phyloP scores from a whole-genome alignment of 2,888 invertebrate species.

The Stenodera caucasica region DNA sequence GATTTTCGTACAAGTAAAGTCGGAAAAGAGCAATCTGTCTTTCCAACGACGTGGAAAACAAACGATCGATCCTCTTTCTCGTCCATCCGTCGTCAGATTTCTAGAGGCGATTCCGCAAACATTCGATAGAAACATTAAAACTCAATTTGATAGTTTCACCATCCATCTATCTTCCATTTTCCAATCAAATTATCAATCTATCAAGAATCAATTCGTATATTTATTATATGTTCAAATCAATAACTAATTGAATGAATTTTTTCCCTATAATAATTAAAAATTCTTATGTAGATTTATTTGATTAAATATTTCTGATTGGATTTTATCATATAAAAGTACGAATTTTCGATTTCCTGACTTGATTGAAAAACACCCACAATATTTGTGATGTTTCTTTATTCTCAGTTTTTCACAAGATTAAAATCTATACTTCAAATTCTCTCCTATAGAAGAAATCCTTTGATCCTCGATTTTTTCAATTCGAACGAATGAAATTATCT shows the following conservation, averaged over 20 bases:
- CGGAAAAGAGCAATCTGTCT: conserved; percentile 27
- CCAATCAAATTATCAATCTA: conserved; percentile 7
- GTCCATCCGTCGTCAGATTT: not conserved
- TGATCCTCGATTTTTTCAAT: too few relatives aligned
- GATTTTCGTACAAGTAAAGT: conserved; percentile 26
- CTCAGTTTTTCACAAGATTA: too few relatives aligned
- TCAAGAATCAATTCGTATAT: not conserved
- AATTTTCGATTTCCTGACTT: too few relatives aligned
- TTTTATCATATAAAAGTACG: too few relatives aligned
- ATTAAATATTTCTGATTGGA: too few relatives aligned
- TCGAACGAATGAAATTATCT: too few relatives aligned
- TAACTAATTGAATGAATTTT: not conserved
- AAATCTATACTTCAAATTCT: too few relatives aligned
- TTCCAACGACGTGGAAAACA: conserved; percentile 26
- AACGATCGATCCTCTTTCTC: conserved; percentile 19
- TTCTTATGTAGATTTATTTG: too few relatives aligned
- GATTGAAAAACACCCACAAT: too few relatives aligned
- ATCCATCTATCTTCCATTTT: conserved; percentile 6
- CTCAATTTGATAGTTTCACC: conserved; percentile 9
- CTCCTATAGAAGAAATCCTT: too few relatives aligned
- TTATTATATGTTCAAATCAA: not conserved
- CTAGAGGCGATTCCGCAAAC: conserved; percentile 6
- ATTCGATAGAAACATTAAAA: conserved; percentile 17
- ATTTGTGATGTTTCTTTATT: too few relatives aligned
- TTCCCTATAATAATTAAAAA: too few relatives aligned